These are phyloP conservation scores for Anabacerthia variegaticeps DNA, from an alignment of 2,797 vertebrate species.

Conservation along the genomic window DNA sequence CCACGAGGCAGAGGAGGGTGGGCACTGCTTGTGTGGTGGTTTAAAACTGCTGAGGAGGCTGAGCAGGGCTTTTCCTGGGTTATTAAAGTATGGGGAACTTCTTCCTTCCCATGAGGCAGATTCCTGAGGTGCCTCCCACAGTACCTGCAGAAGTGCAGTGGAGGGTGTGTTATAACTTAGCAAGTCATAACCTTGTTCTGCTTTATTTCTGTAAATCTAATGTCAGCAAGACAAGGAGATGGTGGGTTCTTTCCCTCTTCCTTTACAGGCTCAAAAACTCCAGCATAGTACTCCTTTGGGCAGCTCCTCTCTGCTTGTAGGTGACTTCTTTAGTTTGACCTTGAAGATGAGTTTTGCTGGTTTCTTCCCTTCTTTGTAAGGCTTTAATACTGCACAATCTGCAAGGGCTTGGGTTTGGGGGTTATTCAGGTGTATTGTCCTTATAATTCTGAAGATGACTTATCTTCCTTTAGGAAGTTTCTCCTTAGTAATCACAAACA, in stretches of 20 bases:
- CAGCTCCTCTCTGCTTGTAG: neutral
- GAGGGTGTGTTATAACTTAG: neutral
- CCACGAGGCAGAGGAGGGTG: neutral
- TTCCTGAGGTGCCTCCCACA: neutral
- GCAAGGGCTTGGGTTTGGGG: neutral
- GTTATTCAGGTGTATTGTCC: neutral
- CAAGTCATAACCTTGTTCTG: neutral
- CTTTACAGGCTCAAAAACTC: neutral
- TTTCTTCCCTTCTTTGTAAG: neutral
- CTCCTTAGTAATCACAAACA: neutral
- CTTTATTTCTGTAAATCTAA: neutral
- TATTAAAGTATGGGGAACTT: neutral
- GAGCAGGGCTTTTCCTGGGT: neutral
- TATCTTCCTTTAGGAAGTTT: neutral
- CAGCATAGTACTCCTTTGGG: neutral
- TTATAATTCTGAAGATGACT: neutral
- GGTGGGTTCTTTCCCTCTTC: neutral
- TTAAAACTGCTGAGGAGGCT: neutral
- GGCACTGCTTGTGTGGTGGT: neutral
- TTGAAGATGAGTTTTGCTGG: neutral
- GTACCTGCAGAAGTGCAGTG: neutral
- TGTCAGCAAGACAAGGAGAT: neutral
- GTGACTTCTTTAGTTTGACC: neutral
- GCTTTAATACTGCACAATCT: neutral
- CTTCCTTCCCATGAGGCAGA: neutral